Conservation (phyloP, 2,797 vertebrate species). For the Paramormyrops hopkinsi region DNA sequence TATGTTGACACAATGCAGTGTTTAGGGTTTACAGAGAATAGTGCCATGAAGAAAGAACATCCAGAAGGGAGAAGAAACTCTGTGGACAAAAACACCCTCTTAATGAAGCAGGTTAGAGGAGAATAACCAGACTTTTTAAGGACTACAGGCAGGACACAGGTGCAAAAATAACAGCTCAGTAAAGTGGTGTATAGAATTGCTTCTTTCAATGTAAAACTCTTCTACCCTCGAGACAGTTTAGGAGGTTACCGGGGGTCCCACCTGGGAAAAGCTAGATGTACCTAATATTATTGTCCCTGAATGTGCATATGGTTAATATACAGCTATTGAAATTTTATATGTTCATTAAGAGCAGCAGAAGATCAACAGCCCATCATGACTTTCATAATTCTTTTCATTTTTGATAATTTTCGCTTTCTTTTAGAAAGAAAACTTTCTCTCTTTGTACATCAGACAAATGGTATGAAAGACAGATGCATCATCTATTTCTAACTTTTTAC, state of each 20-base stretch:
- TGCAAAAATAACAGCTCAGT: background rate
- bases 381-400: background rate
- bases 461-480: background rate
- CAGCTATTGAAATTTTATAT: background rate
- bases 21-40: background rate
- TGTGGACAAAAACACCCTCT: background rate
- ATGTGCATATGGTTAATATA: background rate
- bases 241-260: background rate
- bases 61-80: background rate
- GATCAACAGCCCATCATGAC: background rate
- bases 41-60: background rate
- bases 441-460: background rate
- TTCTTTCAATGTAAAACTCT: background rate
- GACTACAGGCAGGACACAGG: background rate
- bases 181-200: background rate
- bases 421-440: background rate
- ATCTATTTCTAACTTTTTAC: background rate
- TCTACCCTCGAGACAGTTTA: background rate
- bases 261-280: background rate
- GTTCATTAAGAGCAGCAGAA: background rate
- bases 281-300: background rate
- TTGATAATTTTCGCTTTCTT: background rate
- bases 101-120: background rate
- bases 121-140: background rate
- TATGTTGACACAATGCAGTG: background rate